Base-by-base conservation (phyloP, 2,113 vertebrate genomes). In the Todiramphus chloris region DNA sequence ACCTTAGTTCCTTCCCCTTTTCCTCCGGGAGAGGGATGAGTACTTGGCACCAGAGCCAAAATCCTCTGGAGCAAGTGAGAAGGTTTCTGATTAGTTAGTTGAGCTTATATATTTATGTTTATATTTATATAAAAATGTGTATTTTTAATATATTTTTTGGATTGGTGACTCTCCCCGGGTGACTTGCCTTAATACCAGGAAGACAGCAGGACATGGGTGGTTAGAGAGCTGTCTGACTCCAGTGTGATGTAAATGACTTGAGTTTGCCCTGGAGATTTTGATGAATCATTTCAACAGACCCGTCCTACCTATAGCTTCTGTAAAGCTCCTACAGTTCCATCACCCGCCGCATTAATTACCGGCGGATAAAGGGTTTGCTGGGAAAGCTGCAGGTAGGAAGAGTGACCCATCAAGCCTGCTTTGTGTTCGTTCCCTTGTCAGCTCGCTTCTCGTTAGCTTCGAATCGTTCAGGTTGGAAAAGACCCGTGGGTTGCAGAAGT, bases 241-340 rank as follows among this genome's bases (percentile, higher is more conserved):
- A 23, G 0, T 53, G 21, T 14, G 23, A 6, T 19, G 13, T 59
- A 70, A 64, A 75, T 39, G 28, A 37, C 62, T 87, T 94, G 37
- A n/a, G 9, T 80, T 30, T 78, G 86, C 91, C 93, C 92, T 96
- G 81, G 75, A 93, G 89, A 77, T 84, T 43, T 75, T 77, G 96
- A 92, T 90, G 79, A 46, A 43, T 96, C 68, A 4, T 73, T 89
- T 82, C 24, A 83, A 8, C n/a, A 5, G 41, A 27, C 48, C 72
- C 55, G 12, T 66, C 86, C 46, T 46, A 20, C 46, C 62, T 41
- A 4, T 0, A n/a, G 8, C 50, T 84, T 89, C 50, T 53, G 28
- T 24, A 7, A 28, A 74, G 58, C 73, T 46, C 83, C 11, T 18
- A 20, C 72, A 51, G 25, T 89, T 95, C 94, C 75, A n/a, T 90